Evolutionary conservation across 2,888 invertebrate species (phyloP).

Genomic region (Lissocephala sabroskyi): DNA sequence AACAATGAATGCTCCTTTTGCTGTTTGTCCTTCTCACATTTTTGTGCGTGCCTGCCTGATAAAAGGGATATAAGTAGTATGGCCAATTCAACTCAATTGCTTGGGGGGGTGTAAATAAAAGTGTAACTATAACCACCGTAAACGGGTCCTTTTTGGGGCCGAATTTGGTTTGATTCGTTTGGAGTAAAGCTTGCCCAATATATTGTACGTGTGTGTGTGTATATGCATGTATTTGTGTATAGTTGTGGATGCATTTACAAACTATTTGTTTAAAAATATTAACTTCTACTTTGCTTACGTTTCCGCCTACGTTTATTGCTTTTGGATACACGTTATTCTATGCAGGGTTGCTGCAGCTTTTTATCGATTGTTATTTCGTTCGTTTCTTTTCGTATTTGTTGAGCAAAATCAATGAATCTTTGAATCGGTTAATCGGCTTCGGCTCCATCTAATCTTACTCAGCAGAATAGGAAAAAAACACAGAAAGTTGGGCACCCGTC

Average conservation of each 20-base stretch:
- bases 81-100: slow-evolving; percentile 36
- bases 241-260: slow-evolving; percentile 34
- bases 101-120: no score
- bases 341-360: slow-evolving; percentile 50
- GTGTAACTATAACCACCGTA: slow-evolving; percentile 1
- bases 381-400: slow-evolving; percentile 42
- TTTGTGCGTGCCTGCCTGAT: no score
- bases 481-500: no score
- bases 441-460: slow-evolving; percentile 47
- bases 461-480: slow-evolving; percentile 37
- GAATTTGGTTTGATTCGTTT: slow-evolving; percentile 11
- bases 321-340: slow-evolving; percentile 71
- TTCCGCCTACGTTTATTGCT: no score
- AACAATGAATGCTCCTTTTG: background rate
- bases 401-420: slow-evolving; percentile 67
- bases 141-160: no score
- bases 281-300: no score
- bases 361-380: slow-evolving; percentile 12
- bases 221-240: slow-evolving; percentile 1
- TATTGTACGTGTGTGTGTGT: slow-evolving; percentile 20
- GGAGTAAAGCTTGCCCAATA: slow-evolving; percentile 50
- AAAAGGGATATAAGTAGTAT: slow-evolving; percentile 8
- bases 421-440: no score
- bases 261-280: slow-evolving; percentile 51
- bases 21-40: background rate